Base-by-base conservation (phyloP, 2,113 vertebrate genomes). In the Eublepharis macularius region DNA sequence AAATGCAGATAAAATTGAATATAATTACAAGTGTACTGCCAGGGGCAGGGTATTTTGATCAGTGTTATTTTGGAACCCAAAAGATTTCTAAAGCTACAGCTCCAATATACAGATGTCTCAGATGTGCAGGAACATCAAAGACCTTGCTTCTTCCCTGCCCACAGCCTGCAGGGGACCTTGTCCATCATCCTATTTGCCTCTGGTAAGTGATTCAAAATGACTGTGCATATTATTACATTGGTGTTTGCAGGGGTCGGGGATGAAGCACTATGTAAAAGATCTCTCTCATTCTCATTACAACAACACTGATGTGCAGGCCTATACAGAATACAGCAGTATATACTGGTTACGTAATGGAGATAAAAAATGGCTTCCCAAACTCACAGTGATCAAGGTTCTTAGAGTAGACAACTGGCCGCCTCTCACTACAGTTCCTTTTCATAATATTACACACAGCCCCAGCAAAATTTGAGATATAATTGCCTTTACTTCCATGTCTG, bases 1-100 rank as follows among this genome's bases (percentile, higher is more conserved):
- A 72, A 2, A 19, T 36, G 45, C 65, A 87, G 80, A 86, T 74
- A 86, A 89, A 86, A 82, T 32, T 43, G 54, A 43, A 76, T 63
- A 36, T 51, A 47, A 68, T 68, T 76, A 76, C n/a, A 68, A 76
- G 66, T n/a, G 36, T 76, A 34, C 43, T 19, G 24, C 57, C 36
- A 66, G 43, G 36, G 16, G 34, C 19, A 36, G n/a, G n/a, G 17
- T 36, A n/a, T 65, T 83, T 66, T 47, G n/a, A 69, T 54, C 32
- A 36, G 34, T 76, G 36, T 34, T 17, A 43, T 65, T 85, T 60
- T 45, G 8, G 14, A 73, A 14, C 16, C 32, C 14, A 2, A 2
- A n/a, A 12, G 39, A 69, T 45, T 39, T 32, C 47, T 29, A 47
- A 76, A 51, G 60, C 11, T 54, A 2, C 1, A 82, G 54, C 32